Conservation (phyloP, 2,113 vertebrate genomes). For the Chloebia gouldiae region DNA sequence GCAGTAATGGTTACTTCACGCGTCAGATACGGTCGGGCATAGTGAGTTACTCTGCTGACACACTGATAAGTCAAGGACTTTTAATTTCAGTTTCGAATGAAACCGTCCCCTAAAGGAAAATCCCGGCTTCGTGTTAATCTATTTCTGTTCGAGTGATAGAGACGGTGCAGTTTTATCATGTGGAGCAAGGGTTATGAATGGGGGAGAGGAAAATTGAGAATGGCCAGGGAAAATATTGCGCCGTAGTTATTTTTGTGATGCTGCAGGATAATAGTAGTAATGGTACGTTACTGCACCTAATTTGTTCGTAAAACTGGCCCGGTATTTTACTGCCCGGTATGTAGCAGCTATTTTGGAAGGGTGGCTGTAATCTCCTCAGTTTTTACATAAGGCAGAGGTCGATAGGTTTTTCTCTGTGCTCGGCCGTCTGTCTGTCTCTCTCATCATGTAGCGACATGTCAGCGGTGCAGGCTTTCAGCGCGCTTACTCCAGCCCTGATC, state of each 20-base stretch:
- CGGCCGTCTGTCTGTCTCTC: slow-evolving; percentile 42
- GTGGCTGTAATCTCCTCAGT: neutral
- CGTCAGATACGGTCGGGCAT: slow-evolving; percentile 49
- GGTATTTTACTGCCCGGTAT: neutral
- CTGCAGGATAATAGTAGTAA: slow-evolving; percentile 48
- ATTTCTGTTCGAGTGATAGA: neutral
- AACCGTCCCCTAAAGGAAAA: slow-evolving; percentile 50
- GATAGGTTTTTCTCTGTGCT: slow-evolving; percentile 17
- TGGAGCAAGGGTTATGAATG: slow-evolving; percentile 49
- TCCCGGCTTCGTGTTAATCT: slow-evolving; percentile 5
- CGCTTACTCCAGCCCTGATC: slow-evolving; percentile 75
- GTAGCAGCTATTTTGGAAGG: neutral
- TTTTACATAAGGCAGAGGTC: slow-evolving; percentile 48
- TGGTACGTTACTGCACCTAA: slow-evolving; percentile 42
- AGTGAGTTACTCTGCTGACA: slow-evolving; percentile 58
- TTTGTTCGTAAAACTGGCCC: neutral
- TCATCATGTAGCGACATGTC: slow-evolving; percentile 71
- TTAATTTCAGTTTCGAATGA: slow-evolving; percentile 60
- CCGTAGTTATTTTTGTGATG: slow-evolving; percentile 54
- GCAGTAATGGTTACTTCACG: slow-evolving; percentile 43
- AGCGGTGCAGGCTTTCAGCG: slow-evolving; percentile 67
- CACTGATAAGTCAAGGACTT: slow-evolving; percentile 51
- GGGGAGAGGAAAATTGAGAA: slow-evolving; percentile 45
- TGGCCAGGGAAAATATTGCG: slow-evolving; percentile 48
- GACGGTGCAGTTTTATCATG: neutral